Evolutionary conservation across 2,888 invertebrate genomes (phyloP), one percentile per base, ranked within the genome.

Genomic region (Mythimna albipuncta): DNA sequence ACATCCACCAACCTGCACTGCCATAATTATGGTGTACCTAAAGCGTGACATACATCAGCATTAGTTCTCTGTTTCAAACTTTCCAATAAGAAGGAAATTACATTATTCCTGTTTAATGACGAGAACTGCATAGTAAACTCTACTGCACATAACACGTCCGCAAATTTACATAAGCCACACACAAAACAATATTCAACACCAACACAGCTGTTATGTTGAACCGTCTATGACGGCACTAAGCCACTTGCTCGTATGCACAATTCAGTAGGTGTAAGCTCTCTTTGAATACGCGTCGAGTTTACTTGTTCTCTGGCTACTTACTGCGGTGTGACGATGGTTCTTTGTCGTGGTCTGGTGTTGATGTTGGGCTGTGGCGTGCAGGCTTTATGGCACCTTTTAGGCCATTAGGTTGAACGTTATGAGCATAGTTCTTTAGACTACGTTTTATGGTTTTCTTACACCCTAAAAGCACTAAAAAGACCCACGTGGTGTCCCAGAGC

Each of bases 231-330:
- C 13, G n/a, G 72, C 69, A 69, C 72, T 84, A 72, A 76, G 66
- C 59, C 19, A 59, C 41, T 69, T 32, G 61, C 69, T 62, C 64
- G 78, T 62, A 61, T 69, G 69, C 81, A 84, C 70, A 71, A 71
- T 76, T 62, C 81, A 76, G 68, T 63, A 72, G 64, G 59, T 72
- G 69, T 84, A 68, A 84, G 68, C 72, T 65, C 63, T 80, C 66
- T 83, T 75, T 81, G 84, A 76, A 81, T 70, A 65, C 73, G 38
- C 64, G 64, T 69, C 61, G 57, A 82, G 82, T 82, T 79, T 76
- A 68, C 77, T 76, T 68, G 76, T 75, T 76, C 68, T 16, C 44
- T 52, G 69, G 77, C 84, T 72, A 76, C 81, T 81, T 81, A 65
- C 64, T 52, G 69, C 47, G 21, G 64, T 57, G 59, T 76, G 67